Conservation (phyloP, 2,797 vertebrate genomes). For the Gallinago stenura region DNA sequence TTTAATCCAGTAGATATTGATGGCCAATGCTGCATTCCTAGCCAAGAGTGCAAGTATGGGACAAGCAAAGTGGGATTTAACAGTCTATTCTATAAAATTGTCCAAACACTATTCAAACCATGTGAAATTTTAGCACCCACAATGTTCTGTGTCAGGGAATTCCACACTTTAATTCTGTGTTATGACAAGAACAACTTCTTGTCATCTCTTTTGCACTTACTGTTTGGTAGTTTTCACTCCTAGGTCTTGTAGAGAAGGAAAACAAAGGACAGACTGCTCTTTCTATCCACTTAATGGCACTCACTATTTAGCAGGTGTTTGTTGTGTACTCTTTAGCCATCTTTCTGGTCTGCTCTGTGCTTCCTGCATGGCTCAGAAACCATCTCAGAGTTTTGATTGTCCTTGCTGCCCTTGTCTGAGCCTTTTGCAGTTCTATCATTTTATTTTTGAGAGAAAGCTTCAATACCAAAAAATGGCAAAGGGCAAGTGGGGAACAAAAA, state of each 20-base stretch:
- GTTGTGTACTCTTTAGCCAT: not conserved
- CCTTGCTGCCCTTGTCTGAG: not conserved
- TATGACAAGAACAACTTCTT: not conserved
- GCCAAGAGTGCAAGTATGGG: not conserved
- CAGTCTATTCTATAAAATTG: not conserved
- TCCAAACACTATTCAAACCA: not conserved
- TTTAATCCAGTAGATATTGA: not conserved
- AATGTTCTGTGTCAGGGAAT: not conserved
- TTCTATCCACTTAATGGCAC: not conserved
- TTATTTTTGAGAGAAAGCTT: constrained; percentile 21
- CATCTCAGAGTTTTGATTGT: not conserved
- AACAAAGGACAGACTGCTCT: not conserved
- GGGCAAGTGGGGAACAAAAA: not conserved
- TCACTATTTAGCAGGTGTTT: not conserved
- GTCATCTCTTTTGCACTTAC: not conserved
- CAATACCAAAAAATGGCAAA: not conserved
- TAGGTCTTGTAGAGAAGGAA: not conserved
- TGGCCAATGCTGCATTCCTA: not conserved
- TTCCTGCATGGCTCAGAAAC: not conserved
- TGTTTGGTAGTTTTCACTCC: not conserved
- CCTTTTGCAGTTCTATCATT: not conserved
- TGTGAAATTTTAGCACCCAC: not conserved
- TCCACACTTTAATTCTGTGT: not conserved
- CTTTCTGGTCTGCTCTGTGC: not conserved
- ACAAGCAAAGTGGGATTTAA: not conserved